A percentile compares a stretch with the other conserved stretches of the same genome.
Conservation (phyloP, 2,888 invertebrate genomes). For the Drosophila macrospina region DNA sequence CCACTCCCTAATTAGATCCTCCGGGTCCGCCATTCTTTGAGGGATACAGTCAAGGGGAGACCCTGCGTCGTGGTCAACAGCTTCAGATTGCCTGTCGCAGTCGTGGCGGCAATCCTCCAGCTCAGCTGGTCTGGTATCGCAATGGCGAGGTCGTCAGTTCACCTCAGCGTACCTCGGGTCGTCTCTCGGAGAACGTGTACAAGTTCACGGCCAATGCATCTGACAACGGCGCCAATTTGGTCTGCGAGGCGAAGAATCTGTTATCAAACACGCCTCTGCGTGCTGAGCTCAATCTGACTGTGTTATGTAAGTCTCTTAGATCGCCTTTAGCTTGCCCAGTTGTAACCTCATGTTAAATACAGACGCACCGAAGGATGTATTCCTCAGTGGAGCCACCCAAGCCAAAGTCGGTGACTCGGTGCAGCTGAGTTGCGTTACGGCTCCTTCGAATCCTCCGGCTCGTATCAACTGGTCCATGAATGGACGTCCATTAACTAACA, state of each 20-base stretch:
- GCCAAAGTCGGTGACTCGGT: conserved; percentile 80
- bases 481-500: conserved; percentile 78
- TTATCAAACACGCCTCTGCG: conserved; percentile 76
- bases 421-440: conserved; percentile 78
- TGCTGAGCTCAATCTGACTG: conserved; percentile 82
- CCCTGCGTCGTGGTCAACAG: conserved; percentile 81
- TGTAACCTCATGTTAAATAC: conserved; percentile 1
- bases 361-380: conserved; percentile 83
- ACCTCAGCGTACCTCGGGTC: conserved; percentile 83
- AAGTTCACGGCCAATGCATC: conserved; percentile 78
- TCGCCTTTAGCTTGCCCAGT: background rate
- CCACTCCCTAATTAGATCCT: conserved; percentile 69
- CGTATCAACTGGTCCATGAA: conserved; percentile 83
- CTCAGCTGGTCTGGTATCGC: conserved; percentile 83
- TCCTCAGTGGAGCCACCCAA: conserved; percentile 77
- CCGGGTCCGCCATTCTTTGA: conserved; percentile 84
- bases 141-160: conserved; percentile 81
- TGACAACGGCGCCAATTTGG: conserved; percentile 81
- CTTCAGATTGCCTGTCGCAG: conserved; percentile 83
- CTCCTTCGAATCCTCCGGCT: conserved; percentile 83
- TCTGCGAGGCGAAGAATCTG: conserved; percentile 83
- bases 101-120: conserved; percentile 83
- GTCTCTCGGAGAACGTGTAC: conserved; percentile 83
- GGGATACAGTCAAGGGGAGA: conserved; percentile 82
- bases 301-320: conserved; percentile 76